A percentile compares a stretch with the other conserved stretches of the same genome.
Evolutionary conservation across 2,888 invertebrate species (phyloP).

Genomic region (Meiosimyza platycephala): DNA sequence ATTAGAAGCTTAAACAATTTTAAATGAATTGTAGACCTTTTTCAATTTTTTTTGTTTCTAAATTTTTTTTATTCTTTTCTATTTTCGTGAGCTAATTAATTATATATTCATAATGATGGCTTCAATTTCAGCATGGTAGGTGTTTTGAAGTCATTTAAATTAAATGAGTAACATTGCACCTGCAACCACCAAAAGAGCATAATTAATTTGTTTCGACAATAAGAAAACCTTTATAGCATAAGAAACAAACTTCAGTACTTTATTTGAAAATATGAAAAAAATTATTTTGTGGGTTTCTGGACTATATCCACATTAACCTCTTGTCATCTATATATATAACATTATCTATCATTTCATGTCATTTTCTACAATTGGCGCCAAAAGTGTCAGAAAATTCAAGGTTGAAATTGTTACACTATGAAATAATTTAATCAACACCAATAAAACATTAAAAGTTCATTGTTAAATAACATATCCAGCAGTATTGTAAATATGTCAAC

Average conservation of each 20-base stretch:
- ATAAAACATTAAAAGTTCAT: background rate
- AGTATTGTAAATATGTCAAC: constrained; percentile 19
- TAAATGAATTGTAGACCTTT: constrained; percentile 22
- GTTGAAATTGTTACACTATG: constrained; percentile 13
- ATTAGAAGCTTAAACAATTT: constrained; percentile 44
- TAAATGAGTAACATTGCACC: constrained; percentile 42
- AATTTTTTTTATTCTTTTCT: background rate
- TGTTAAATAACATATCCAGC: background rate
- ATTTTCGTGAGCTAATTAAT: background rate
- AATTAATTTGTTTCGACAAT: background rate
- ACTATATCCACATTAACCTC: too few species aligned
- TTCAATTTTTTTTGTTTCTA: background rate
- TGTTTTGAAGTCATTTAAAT: constrained; percentile 38
- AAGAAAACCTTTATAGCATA: too few species aligned
- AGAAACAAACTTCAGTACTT: too few species aligned
- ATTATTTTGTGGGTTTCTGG: too few species aligned
- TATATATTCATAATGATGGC: constrained; percentile 22
- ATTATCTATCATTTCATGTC: too few species aligned
- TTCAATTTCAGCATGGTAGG: constrained; percentile 24
- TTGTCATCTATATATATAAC: too few species aligned
- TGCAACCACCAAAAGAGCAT: constrained; percentile 6
- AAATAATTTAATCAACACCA: constrained; percentile 28
- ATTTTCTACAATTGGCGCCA: constrained; percentile 5
- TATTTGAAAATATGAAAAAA: too few species aligned
- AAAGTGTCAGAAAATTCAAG: constrained; percentile 8